Evolutionary conservation across 2,113 vertebrate species (phyloP), one percentile per base, ranked within the genome.

Genomic region (Seriola quinqueradiata): DNA sequence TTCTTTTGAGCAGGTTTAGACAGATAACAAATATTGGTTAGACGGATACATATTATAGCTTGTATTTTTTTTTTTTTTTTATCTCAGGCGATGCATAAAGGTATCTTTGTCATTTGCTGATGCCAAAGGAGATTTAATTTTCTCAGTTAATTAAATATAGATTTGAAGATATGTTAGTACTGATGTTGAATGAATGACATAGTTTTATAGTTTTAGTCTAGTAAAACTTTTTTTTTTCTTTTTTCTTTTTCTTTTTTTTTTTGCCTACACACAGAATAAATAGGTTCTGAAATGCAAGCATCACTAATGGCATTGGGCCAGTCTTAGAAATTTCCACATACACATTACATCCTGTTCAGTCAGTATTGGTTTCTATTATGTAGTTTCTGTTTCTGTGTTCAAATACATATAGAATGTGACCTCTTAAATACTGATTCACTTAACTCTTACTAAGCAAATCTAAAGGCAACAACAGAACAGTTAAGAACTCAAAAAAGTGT

Each of bases 1-100:
- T 84, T 28, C 2, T 28, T 73, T 46, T 76, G 17, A 66, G 38
- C 63, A 55, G 11, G 25, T 60, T 63, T 40, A 42, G 34, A 7
- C 9, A 38, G 61, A 70, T 38, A 16, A 16, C 25, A 48, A 40
- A 25, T 54, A 16, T 61, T 34, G 8, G 52, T 60, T 70, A 23
- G 4, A 63, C 4, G 23, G 9, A 44, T 64, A 21, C 2, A 58
- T 46, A 4, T 32, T 52, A 3, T 4, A 25, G 8, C 6, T 28
- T 69, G 23, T 60, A 25, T 4, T 5, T 46, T 59, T 59, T 28
- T 28, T 28, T 28, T 28, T 59, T 52, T 0, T 25, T 36, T 38
- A 38, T 42, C 23, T 52, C 28, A 54, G 23, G 44, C 44, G 77
- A 2, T 67, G 25, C 25, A 55, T 40, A 36, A 28, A 32, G 14